Base-by-base conservation (phyloP, 2,888 invertebrate species). In the Drosophila recens region DNA sequence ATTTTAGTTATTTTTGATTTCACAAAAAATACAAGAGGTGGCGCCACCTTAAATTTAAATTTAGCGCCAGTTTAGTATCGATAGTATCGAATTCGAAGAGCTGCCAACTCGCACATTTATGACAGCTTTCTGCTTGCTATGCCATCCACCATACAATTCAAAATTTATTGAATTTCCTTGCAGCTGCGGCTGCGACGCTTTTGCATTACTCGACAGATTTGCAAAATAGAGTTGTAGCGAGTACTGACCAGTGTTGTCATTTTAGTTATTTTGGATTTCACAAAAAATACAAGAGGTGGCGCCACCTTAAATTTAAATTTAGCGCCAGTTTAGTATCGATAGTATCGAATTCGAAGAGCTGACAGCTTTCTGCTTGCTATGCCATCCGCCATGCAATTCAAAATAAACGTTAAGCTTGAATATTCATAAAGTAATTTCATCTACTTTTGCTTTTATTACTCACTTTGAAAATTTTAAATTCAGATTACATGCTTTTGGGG, bases 391-490 rank as follows among this genome's bases (percentile, higher is more conserved):
- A 0, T 9, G 17, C 17, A 48, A 59, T 46, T 54, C 9, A 10
- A 65, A 46, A 33, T 4, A 17, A 2, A 33, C 46, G 75, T 52
- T 74, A 0, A 1, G 34, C 66, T 69, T 67, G 49, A 79, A 66
- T 59, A 62, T 27, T 17, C 45, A 48, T 36, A 27, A 46, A 48
- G 40, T 51, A 54, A 52, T 68, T 66, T 79, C 75, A 78, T 87
- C 82, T 87, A 83, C 82, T 67, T 82, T 82, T 87, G 82, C 77
- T 63, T 83, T 85, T 86, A 87, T 88, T 89, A 88, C 79, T 82
- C 81, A 75, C 71, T 85, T 85, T 89, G 87, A 87, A 89, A 89
- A 85, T 84, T 88, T 85, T 84, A 82, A 85, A 84, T 88, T 81
- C 87, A 86, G 88, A 88, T 88, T 88, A 85, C 84, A 85, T 85